These are phyloP conservation scores for Drepanosiphum platanoidis DNA, from an alignment of 2,888 invertebrate species.

Conservation along the genomic window DNA sequence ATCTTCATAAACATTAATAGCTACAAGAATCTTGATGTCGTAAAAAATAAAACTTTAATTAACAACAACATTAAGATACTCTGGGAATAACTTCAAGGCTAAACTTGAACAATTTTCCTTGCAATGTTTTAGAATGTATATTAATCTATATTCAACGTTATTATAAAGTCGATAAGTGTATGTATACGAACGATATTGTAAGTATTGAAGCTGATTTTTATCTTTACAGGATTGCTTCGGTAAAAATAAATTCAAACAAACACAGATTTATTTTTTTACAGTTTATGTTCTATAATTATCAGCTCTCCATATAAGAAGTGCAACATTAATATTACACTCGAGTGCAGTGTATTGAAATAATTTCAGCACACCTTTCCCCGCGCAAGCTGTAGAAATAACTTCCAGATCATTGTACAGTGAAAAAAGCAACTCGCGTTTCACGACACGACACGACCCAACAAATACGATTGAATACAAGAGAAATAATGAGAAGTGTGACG, in stretches of 20 bases:
- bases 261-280: not conserved
- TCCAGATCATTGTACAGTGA: not conserved
- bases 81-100: constrained; percentile 33
- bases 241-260: constrained; percentile 16
- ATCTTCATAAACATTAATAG: constrained; percentile 44
- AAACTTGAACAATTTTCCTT: not conserved
- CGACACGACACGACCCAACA: not conserved
- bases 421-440: not conserved
- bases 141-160: not conserved
- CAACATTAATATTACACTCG: not conserved
- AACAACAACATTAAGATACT: constrained; percentile 18
- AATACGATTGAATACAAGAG: not conserved
- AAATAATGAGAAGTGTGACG: not conserved
- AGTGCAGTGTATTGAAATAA: constrained; percentile 16
- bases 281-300: constrained; percentile 13
- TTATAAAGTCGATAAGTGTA: not conserved
- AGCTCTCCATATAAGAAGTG: not conserved
- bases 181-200: not conserved
- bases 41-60: constrained; percentile 44
- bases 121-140: not conserved
- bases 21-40: constrained; percentile 16
- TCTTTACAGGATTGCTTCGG: not conserved
- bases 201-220: constrained; percentile 20
- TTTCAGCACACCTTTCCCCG: not conserved
- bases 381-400: not conserved